Conservation (phyloP, 1,140 invertebrate genomes). For the Heliconius congener region DNA sequence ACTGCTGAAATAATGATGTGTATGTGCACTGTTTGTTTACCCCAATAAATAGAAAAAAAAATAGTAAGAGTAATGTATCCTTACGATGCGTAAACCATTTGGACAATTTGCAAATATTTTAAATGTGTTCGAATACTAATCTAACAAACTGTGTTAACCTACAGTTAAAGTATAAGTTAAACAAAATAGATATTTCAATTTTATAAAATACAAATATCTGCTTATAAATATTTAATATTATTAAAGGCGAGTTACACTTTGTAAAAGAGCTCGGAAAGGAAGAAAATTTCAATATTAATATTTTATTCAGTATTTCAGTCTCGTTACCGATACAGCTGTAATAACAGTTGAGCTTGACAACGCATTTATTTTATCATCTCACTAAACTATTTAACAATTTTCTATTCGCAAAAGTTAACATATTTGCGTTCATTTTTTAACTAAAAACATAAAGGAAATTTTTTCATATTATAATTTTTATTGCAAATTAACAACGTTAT, state of each 20-base stretch:
- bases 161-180: neutral
- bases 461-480: neutral
- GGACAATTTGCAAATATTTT: neutral
- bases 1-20: too few species aligned
- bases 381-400: neutral
- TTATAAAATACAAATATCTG: neutral
- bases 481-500: neutral
- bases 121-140: neutral
- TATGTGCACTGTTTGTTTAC: too few species aligned
- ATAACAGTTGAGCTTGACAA: constrained; percentile 3
- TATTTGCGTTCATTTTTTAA: too few species aligned
- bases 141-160: too few species aligned
- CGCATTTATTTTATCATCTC: neutral
- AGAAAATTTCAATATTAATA: neutral
- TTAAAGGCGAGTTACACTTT: neutral
- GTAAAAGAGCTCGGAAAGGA: constrained; percentile 1
- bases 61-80: too few species aligned
- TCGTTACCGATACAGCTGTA: constrained; percentile 7
- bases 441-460: neutral
- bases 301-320: constrained; percentile 3
- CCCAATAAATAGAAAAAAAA: too few species aligned
- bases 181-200: neutral
- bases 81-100: neutral
- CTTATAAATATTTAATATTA: constrained; percentile 9
- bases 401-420: neutral